phyloP scores from a whole-genome alignment of 2,797 vertebrate species.

The Adrianichthys oophorus region DNA sequence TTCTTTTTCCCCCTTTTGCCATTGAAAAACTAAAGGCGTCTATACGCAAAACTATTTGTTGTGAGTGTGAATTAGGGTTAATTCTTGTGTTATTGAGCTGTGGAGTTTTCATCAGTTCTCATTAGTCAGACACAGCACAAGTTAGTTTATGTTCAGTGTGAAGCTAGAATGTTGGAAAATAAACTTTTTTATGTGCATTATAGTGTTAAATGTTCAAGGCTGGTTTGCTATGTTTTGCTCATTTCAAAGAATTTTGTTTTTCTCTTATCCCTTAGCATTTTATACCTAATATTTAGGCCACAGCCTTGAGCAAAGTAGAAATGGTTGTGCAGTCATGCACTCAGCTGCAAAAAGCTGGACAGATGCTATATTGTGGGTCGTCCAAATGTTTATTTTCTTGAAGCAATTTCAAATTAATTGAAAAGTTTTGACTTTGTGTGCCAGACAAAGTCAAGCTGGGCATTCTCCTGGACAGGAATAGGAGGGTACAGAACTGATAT shows the following conservation, averaged over 20 bases:
- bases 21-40: slow-evolving; percentile 45
- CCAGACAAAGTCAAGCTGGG: too few relatives aligned
- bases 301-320: slow-evolving; percentile 11
- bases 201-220: not conserved
- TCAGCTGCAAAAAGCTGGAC: slow-evolving; percentile 1
- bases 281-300: not conserved
- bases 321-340: slow-evolving; percentile 2
- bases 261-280: not conserved
- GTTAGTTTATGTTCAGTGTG: slow-evolving; percentile 2
- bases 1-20: slow-evolving; percentile 9
- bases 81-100: slow-evolving; percentile 63
- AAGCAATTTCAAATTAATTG: slow-evolving; percentile 7
- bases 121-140: slow-evolving; percentile 44
- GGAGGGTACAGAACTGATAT: too few relatives aligned
- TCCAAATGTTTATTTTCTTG: slow-evolving; percentile 24
- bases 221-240: slow-evolving; percentile 4
- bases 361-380: slow-evolving; percentile 11
- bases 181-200: not conserved
- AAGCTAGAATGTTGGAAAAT: slow-evolving; percentile 3
- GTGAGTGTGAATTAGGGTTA: slow-evolving; percentile 55
- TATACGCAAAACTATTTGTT: slow-evolving; percentile 62
- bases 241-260: slow-evolving; percentile 1
- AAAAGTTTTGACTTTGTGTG: slow-evolving; percentile 1
- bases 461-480: too few relatives aligned
- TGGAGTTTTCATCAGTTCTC: slow-evolving; percentile 66